These are phyloP conservation scores for Atrichornis clamosus DNA, from an alignment of 2,113 vertebrate genomes.

Conservation along the genomic window DNA sequence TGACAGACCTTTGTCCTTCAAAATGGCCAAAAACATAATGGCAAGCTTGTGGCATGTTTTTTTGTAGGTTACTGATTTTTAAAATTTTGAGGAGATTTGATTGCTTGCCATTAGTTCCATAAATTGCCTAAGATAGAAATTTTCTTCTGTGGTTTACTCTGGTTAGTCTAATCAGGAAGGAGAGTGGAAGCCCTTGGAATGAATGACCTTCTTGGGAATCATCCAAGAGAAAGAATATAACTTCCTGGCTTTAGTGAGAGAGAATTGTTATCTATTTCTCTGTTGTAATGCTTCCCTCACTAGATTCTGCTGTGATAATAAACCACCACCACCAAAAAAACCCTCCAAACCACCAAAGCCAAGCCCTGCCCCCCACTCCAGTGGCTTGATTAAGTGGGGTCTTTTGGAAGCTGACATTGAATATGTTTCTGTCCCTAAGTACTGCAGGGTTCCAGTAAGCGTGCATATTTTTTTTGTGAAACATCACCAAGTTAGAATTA, in stretches of 20 bases:
- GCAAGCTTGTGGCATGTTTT: background rate
- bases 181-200: background rate
- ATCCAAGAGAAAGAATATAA: background rate
- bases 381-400: background rate
- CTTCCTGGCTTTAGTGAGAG: background rate
- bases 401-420: background rate
- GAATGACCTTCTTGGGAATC: background rate
- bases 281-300: background rate
- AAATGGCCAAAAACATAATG: background rate
- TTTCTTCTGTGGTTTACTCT: background rate
- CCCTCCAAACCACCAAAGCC: background rate
- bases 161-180: background rate
- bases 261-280: background rate
- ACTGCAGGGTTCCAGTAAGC: background rate
- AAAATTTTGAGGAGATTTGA: background rate
- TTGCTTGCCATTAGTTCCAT: background rate
- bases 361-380: background rate
- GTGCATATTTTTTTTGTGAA: fast-evolving
- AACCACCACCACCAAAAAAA: background rate
- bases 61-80: background rate
- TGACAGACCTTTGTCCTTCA: background rate
- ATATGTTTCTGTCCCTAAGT: background rate
- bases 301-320: background rate
- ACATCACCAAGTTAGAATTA: background rate
- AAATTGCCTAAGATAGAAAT: background rate